Evolutionary conservation across 2,888 invertebrate genomes (phyloP).

Genomic region (Oscheius onirici): DNA sequence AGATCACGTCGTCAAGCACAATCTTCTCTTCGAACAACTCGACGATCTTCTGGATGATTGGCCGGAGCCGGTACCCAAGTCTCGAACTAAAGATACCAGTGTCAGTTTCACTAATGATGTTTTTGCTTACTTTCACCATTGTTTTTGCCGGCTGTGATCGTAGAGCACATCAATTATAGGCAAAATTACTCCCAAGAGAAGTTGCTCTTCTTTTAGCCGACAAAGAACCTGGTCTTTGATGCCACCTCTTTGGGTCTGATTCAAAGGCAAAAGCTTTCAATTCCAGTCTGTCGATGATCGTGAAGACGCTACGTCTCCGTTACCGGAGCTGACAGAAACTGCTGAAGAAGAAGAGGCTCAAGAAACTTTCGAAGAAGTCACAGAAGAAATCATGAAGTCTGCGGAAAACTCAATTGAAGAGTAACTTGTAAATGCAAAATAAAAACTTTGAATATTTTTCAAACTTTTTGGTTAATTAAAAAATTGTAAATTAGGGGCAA

Average conservation of each 20-base stretch:
- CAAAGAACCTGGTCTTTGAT: neutral
- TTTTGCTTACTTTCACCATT: neutral
- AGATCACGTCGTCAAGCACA: constrained; percentile 57
- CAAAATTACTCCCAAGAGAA: neutral
- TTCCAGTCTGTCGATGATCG: too few species aligned
- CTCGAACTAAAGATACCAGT: neutral
- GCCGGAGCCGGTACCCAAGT: constrained; percentile 49
- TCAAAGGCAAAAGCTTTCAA: neutral
- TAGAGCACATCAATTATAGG: neutral
- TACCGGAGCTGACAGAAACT: too few species aligned
- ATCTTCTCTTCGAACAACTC: constrained; percentile 59
- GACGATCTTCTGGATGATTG: constrained; percentile 64
- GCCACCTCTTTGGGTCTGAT: too few species aligned
- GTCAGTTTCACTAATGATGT: neutral
- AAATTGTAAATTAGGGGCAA: neutral
- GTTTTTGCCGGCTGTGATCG: neutral
- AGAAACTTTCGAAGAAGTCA: too few species aligned
- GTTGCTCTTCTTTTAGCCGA: neutral
- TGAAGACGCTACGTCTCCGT: too few species aligned
- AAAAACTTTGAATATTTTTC: neutral
- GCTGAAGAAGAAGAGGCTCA: too few species aligned
- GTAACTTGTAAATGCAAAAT: neutral
- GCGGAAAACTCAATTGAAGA: too few species aligned
- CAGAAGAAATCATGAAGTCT: too few species aligned
- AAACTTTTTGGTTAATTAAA: too few species aligned